Percentiles rank a stretch among this genome's conserved stretches.
Conservation (phyloP, 1,140 invertebrate species). For the Hirudo medicinalis region DNA sequence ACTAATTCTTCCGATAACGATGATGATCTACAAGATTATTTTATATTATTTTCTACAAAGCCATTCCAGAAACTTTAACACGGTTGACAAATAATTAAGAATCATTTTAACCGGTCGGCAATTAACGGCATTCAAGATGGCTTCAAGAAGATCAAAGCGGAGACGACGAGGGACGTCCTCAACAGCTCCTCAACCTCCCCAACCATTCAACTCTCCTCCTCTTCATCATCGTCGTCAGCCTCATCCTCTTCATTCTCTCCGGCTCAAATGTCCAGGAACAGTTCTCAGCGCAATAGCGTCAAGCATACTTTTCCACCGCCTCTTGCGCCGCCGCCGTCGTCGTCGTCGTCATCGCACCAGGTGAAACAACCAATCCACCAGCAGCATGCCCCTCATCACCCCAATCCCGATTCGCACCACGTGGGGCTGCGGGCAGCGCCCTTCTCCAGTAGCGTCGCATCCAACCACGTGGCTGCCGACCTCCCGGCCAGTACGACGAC, state of each 20-base stretch:
- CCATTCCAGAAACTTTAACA: not conserved
- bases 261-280: constrained; percentile 31
- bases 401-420: too few species aligned
- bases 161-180: constrained; percentile 42
- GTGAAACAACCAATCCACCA: too few species aligned
- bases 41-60: not conserved
- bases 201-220: constrained; percentile 11
- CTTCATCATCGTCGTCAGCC: constrained; percentile 33
- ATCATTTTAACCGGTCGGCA: not conserved
- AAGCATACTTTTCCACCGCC: too few species aligned
- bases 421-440: too few species aligned
- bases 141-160: constrained; percentile 92
- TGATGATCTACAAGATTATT: too few species aligned
- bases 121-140: constrained; percentile 53
- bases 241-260: constrained; percentile 27
- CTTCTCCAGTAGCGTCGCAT: too few species aligned
- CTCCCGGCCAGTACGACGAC: not conserved
- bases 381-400: too few species aligned
- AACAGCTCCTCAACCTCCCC: not conserved
- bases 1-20: too few species aligned
- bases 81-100: not conserved
- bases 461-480: too few species aligned
- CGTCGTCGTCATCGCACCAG: too few species aligned
- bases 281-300: too few species aligned
- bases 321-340: too few species aligned